Evolutionary conservation across 2,113 vertebrate species (phyloP).

Genomic region (Onychostruthus taczanowskii): DNA sequence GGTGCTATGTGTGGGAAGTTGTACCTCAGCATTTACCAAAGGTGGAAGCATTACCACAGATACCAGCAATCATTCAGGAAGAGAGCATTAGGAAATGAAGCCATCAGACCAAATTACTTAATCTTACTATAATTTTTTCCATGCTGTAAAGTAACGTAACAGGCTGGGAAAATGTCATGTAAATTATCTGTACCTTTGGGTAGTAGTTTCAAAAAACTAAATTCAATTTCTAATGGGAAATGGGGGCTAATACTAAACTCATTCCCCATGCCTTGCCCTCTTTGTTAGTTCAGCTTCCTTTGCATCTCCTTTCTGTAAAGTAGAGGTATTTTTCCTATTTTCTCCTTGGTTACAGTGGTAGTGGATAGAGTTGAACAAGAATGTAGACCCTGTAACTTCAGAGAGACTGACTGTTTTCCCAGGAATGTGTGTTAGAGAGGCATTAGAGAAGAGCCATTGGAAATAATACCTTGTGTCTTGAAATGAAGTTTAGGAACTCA

Average conservation of each 20-base stretch:
- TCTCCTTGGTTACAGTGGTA: neutral
- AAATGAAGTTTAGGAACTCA: neutral
- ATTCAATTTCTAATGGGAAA: neutral
- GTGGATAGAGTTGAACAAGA: neutral
- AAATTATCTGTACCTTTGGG: neutral
- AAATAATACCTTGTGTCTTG: neutral
- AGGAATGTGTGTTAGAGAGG: neutral
- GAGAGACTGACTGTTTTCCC: neutral
- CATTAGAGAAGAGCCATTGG: neutral
- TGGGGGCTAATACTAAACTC: neutral
- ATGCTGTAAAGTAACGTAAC: neutral
- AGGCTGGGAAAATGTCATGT: neutral
- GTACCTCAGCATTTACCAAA: neutral
- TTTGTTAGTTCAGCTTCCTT: neutral
- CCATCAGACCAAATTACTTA: conserved; percentile 14
- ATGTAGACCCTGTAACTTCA: neutral
- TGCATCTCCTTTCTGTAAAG: neutral
- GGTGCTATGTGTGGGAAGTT: neutral
- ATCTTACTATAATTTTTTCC: neutral
- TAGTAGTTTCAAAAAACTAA: neutral
- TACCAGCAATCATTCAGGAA: neutral
- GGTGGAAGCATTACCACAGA: conserved; percentile 21
- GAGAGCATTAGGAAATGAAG: neutral
- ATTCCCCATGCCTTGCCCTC: neutral
- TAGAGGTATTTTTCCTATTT: neutral